These are phyloP conservation scores for Nyctereutes procyonoides DNA, from an alignment of 2,113 vertebrate species.

Conservation along the genomic window DNA sequence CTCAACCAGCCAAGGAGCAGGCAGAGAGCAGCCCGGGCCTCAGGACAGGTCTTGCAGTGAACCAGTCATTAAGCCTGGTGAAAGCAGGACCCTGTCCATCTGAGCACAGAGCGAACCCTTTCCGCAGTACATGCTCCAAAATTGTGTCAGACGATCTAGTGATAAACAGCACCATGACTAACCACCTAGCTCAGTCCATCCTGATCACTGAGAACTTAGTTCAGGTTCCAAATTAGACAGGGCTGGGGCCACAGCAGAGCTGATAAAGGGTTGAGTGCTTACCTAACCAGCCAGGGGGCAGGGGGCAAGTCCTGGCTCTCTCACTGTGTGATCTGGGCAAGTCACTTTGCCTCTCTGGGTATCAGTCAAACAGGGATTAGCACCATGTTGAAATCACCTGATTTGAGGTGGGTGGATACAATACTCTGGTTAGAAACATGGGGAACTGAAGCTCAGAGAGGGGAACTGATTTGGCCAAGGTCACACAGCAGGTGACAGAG, in stretches of 20 bases:
- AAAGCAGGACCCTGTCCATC: background rate
- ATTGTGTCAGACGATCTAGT: background rate
- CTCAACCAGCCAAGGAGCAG: background rate
- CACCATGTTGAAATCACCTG: background rate
- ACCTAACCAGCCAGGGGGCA: background rate
- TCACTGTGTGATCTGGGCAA: background rate
- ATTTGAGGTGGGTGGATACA: background rate
- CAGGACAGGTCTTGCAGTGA: background rate
- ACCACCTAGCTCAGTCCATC: background rate
- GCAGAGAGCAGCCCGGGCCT: background rate
- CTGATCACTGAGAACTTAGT: background rate
- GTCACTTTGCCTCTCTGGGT: background rate
- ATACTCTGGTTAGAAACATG: background rate
- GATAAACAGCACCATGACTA: background rate
- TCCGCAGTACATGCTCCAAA: background rate
- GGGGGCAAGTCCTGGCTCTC: background rate
- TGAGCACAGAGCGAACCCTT: conserved; percentile 5
- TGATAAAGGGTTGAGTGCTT: background rate
- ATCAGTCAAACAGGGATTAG: background rate
- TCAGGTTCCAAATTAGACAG: background rate
- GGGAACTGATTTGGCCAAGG: background rate
- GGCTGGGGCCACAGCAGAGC: background rate
- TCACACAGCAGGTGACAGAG: conserved; percentile 16
- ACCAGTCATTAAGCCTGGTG: background rate
- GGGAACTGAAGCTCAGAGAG: background rate